phyloP scores from a whole-genome alignment of 2,888 invertebrate genomes.

The Caenorhabditis sinica region DNA sequence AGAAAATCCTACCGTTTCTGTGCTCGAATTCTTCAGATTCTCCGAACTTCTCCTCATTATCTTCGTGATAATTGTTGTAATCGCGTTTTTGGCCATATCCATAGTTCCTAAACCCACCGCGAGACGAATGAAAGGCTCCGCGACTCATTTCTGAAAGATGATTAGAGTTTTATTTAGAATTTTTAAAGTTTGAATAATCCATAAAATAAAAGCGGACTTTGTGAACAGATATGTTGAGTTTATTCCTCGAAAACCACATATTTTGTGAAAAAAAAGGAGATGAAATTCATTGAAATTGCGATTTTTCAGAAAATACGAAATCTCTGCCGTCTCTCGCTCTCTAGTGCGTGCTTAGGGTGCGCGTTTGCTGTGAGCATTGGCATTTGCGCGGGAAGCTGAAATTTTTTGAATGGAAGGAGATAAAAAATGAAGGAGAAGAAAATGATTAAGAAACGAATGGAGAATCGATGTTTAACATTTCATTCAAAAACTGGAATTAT shows the following conservation, averaged over 20 bases:
- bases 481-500: too few species aligned
- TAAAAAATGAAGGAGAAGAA: too few species aligned
- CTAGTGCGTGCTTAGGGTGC: background rate
- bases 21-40: constrained; percentile 50
- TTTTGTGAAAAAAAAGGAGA: too few species aligned
- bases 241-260: too few species aligned
- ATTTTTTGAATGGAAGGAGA: too few species aligned
- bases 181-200: background rate
- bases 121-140: constrained; percentile 35
- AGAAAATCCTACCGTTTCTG: constrained; percentile 31
- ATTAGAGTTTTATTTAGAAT: too few species aligned
- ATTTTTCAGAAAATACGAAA: background rate
- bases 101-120: constrained; percentile 35
- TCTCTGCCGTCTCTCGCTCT: background rate
- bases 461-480: too few species aligned
- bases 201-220: too few species aligned
- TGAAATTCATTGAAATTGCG: background rate
- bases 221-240: too few species aligned
- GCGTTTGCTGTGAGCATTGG: background rate
- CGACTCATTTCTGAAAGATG: constrained; percentile 51
- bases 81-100: constrained; percentile 48
- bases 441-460: too few species aligned
- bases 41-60: constrained; percentile 40
- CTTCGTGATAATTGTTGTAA: constrained; percentile 20
- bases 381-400: background rate